Base-by-base conservation (phyloP, 2,797 vertebrate species). In the Zonotrichia albicollis region DNA sequence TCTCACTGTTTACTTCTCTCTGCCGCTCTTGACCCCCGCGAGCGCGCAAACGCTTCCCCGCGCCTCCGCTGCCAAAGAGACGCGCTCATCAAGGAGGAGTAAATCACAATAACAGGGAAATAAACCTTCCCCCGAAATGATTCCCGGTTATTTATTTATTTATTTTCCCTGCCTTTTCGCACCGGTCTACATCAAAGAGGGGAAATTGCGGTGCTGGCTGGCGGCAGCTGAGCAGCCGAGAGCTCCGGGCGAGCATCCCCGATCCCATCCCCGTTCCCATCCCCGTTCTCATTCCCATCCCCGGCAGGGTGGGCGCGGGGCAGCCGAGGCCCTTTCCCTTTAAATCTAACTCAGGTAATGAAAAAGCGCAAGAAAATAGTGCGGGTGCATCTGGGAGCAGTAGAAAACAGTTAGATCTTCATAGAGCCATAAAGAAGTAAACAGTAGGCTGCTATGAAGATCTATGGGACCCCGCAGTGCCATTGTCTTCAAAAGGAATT, bases 401-500 rank as follows among this genome's bases (percentile, higher is more conserved):
- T 87, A 97, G 96, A 97, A 96, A 97, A 97, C 96, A 96, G 96
- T 85, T 97, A 97, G 91, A 97, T 97, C 97, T 97, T 97, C 96
- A 96, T 68, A 90, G 97, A 97, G 96, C 97, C 96, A 97, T 98
- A 97, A 98, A 97, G 96, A 97, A 96, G 97, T 98, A 96, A 98
- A 98, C 98, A 98, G 98, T 97, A 98, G 98, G 98, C 98, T 97
- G 96, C 98, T 97, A 82, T 90, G 97, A 99, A 99, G 98, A 99
- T 98, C 98, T 98, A 99, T 99, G 97, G 98, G 98, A 98, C 99
- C 99, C 99, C 97, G 97, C 98, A 98, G 99, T 98, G 98, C 98
- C 98, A 98, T 99, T 99, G 98, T 99, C 98, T 99, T 98, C 96
- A 98, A 98, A 99, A 98, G 98, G 98, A 99, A 99, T 99, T 99